Evolutionary conservation across 2,888 invertebrate genomes (phyloP).

Genomic region (Helobdella robusta): DNA sequence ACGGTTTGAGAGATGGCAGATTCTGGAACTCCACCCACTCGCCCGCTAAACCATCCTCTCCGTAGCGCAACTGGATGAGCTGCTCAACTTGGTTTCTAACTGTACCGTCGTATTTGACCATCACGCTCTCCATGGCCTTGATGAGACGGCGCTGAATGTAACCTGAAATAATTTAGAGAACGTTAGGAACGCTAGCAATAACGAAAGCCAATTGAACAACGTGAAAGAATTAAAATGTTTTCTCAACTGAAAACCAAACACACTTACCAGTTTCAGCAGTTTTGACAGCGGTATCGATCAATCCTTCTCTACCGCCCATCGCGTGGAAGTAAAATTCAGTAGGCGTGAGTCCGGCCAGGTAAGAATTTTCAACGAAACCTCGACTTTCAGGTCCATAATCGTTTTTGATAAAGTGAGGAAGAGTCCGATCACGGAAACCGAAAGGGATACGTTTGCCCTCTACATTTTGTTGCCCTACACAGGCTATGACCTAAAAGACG

Average conservation of each 20-base stretch:
- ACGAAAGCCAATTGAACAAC: too few relatives aligned
- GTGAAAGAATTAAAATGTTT: too few relatives aligned
- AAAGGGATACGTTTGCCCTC: conserved; percentile 99
- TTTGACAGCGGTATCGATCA: conserved; percentile 99
- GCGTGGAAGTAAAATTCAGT: conserved; percentile 99
- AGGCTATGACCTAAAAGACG: conserved; percentile 88
- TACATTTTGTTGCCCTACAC: conserved; percentile 99
- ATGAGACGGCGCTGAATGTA: conserved; percentile 99
- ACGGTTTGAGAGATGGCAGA: conserved; percentile 84
- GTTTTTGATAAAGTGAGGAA: conserved; percentile 99
- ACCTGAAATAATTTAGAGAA: too few relatives aligned
- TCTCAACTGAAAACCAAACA: too few relatives aligned
- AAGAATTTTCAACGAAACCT: conserved; percentile 99
- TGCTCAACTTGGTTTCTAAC: conserved; percentile 66
- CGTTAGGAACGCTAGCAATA: too few relatives aligned
- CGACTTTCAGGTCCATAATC: conserved; percentile 99
- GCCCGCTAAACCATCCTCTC: conserved; percentile 96
- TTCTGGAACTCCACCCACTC: conserved; percentile 92
- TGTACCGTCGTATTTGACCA: conserved; percentile 80
- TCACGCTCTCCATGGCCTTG: conserved; percentile 98
- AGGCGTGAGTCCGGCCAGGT: conserved; percentile 94
- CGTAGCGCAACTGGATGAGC: conserved; percentile 68
- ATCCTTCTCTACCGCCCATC: conserved; percentile 99
- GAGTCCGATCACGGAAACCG: conserved; percentile 91
- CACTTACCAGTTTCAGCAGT: conserved; percentile 97